Evolutionary conservation across 2,113 vertebrate genomes (phyloP).

Genomic region (Pholis gunnellus): DNA sequence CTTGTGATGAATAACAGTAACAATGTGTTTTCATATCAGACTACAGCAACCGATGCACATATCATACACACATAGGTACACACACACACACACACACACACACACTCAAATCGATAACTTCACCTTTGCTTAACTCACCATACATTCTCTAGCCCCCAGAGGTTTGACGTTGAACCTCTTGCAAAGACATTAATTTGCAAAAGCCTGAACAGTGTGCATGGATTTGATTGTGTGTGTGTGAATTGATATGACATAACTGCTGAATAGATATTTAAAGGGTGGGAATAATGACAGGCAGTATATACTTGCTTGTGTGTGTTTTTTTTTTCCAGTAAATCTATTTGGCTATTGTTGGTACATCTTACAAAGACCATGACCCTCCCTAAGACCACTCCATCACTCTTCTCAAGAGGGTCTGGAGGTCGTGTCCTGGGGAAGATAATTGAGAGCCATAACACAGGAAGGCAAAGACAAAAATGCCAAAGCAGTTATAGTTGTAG

Average conservation of each 20-base stretch:
- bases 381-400: conserved; percentile 25
- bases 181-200: conserved; percentile 51
- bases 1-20: neutral
- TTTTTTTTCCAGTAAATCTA: neutral
- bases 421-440: conserved; percentile 48
- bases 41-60: neutral
- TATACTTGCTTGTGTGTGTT: conserved; percentile 1
- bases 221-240: conserved; percentile 2
- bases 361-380: conserved; percentile 47
- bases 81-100: neutral
- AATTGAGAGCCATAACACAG: conserved; percentile 49
- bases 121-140: conserved; percentile 44
- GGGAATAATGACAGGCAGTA: neutral
- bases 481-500: conserved; percentile 1
- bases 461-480: conserved; percentile 36
- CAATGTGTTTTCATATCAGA: neutral
- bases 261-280: conserved; percentile 8
- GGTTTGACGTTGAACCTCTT: conserved; percentile 25
- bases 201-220: conserved; percentile 1
- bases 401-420: conserved; percentile 32
- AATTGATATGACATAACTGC: neutral
- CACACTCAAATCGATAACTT: conserved; percentile 4
- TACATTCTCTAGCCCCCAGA: conserved; percentile 10
- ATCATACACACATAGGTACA: neutral
- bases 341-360: conserved; percentile 17